Percentiles rank a stretch among this genome's conserved stretches.
phyloP scores from a whole-genome alignment of 2,797 vertebrate species.

The Microctenopoma steveboyesi region DNA sequence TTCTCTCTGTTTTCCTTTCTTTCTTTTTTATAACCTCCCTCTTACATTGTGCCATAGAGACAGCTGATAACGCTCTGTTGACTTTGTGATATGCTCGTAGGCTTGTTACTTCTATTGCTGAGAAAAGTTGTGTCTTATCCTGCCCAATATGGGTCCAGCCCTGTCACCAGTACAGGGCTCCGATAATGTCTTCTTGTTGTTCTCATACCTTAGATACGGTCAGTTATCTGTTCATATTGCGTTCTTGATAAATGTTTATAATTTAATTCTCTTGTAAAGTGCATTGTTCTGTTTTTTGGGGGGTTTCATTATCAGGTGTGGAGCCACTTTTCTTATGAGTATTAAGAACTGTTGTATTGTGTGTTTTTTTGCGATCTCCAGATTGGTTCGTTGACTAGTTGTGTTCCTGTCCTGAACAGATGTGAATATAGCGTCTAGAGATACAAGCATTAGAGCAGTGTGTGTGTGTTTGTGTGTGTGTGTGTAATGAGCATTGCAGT shows the following conservation, averaged over 20 bases:
- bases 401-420: constrained; percentile 48
- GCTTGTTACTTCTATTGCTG: constrained; percentile 31
- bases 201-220: constrained; percentile 33
- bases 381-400: constrained; percentile 8
- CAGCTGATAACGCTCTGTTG: constrained; percentile 58
- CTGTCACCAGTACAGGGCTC: constrained; percentile 26
- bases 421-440: constrained; percentile 58
- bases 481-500: constrained; percentile 60
- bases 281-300: not conserved
- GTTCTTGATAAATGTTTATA: constrained; percentile 25
- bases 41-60: constrained; percentile 47
- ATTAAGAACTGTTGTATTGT: not conserved
- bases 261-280: not conserved
- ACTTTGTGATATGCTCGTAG: constrained; percentile 53
- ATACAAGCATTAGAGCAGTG: constrained; percentile 34
- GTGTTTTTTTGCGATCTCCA: not conserved
- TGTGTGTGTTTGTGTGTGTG: constrained; percentile 37
- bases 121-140: constrained; percentile 46
- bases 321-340: not conserved
- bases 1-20: constrained; percentile 76
- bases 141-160: constrained; percentile 33
- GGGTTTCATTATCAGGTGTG: not conserved
- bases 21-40: constrained; percentile 20
- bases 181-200: constrained; percentile 52
- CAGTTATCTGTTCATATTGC: constrained; percentile 44